These are phyloP conservation scores for Dromiciops gliroides DNA, from an alignment of 2,113 vertebrate species.

Conservation along the genomic window DNA sequence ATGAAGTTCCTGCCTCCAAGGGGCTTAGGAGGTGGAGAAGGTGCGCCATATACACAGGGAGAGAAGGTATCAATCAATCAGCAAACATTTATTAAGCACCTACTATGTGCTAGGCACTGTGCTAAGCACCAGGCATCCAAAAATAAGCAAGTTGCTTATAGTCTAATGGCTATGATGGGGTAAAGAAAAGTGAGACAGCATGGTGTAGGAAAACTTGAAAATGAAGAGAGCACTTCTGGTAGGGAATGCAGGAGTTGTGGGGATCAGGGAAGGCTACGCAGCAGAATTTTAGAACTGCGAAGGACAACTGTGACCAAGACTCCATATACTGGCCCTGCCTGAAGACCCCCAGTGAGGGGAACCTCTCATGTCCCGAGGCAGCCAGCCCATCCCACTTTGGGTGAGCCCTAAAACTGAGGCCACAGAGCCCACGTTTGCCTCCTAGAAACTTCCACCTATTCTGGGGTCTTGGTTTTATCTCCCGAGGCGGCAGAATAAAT, in stretches of 20 bases:
- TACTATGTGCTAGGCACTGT: background rate
- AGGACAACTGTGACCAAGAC: too few species aligned
- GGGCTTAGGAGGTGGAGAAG: background rate
- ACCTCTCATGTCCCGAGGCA: too few species aligned
- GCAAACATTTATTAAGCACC: background rate
- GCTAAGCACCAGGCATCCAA: background rate
- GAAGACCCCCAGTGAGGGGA: background rate
- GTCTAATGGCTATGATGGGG: background rate
- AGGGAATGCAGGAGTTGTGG: too few species aligned
- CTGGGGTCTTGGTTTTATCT: background rate
- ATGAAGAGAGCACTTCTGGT: background rate
- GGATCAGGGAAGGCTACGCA: background rate
- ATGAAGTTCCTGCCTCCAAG: background rate
- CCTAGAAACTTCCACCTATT: background rate
- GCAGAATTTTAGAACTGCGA: background rate
- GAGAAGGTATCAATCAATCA: background rate
- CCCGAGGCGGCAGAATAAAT: background rate
- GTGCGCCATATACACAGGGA: background rate
- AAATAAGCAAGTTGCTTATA: background rate
- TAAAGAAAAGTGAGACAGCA: background rate
- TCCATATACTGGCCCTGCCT: background rate
- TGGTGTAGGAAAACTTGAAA: background rate
- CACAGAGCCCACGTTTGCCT: too few species aligned
- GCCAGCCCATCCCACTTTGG: background rate
- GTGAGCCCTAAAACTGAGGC: too few species aligned